A percentile compares a stretch with the other conserved stretches of the same genome.
phyloP scores from a whole-genome alignment of 2,888 invertebrate species.

The Ectobius pallidus region DNA sequence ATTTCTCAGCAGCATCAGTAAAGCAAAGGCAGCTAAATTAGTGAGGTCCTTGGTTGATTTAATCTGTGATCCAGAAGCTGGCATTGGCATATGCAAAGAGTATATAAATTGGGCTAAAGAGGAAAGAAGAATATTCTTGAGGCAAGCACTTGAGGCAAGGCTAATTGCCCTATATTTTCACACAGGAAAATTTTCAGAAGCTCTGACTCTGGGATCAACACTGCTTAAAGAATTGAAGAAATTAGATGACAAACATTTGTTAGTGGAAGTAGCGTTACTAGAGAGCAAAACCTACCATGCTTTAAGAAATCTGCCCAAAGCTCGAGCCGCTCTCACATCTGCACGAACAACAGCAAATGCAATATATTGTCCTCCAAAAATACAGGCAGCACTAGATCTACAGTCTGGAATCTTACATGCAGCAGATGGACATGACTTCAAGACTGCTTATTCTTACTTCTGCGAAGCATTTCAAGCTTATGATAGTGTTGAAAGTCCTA shows the following conservation, averaged over 20 bases:
- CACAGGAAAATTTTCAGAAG: constrained; percentile 87
- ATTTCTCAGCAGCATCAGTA: constrained; percentile 93
- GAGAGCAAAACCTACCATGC: constrained; percentile 99
- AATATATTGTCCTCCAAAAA: constrained; percentile 98
- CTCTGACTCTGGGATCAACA: constrained; percentile 81
- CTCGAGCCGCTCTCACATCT: constrained; percentile 94
- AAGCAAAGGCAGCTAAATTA: constrained; percentile 98
- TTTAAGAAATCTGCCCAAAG: constrained; percentile 94
- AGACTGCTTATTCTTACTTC: constrained; percentile 99
- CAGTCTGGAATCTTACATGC: constrained; percentile 99
- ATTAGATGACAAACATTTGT: constrained; percentile 96
- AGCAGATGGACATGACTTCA: constrained; percentile 99
- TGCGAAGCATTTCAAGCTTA: constrained; percentile 99
- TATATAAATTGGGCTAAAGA: constrained; percentile 99
- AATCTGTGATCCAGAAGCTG: constrained; percentile 96
- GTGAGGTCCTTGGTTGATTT: constrained; percentile 96
- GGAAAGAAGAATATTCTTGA: constrained; percentile 94
- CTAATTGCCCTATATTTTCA: constrained; percentile 94
- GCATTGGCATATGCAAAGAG: constrained; percentile 94
- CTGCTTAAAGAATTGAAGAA: constrained; percentile 96
- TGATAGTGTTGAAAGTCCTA: constrained; percentile 90
- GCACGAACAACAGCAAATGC: constrained; percentile 99
- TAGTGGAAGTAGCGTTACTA: constrained; percentile 96
- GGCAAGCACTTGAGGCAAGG: constrained; percentile 94
- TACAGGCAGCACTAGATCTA: constrained; percentile 96